phyloP scores from a whole-genome alignment of 2,113 vertebrate genomes.

The Leptocoma aspasia region DNA sequence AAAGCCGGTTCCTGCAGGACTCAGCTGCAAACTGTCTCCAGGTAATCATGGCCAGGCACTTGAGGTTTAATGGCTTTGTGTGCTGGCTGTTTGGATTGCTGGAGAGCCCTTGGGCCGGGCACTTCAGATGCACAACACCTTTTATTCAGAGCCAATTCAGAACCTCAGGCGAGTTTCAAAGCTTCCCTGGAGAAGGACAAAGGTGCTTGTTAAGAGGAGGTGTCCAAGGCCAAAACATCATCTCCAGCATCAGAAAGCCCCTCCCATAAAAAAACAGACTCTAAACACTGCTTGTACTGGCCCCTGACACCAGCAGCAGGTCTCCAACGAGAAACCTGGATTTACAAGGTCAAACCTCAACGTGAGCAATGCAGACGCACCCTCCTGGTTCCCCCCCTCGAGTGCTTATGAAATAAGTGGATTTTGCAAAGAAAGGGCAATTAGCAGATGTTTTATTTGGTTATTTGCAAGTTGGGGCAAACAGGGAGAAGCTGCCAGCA shows the following conservation, averaged over 20 bases:
- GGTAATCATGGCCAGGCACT: background rate
- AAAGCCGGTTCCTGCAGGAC: background rate
- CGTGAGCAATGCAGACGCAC: rapidly evolving
- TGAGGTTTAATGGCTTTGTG: background rate
- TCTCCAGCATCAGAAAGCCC: background rate
- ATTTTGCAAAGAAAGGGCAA: background rate
- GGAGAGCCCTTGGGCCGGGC: background rate
- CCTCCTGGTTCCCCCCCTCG: background rate
- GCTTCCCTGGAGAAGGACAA: background rate
- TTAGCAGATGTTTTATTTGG: background rate
- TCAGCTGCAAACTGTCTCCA: background rate
- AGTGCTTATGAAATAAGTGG: background rate
- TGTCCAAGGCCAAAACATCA: background rate
- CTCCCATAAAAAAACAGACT: background rate
- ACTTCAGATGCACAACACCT: background rate
- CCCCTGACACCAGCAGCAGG: background rate
- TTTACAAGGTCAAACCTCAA: background rate
- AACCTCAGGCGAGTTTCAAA: background rate
- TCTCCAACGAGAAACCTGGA: background rate
- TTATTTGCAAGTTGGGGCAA: background rate
- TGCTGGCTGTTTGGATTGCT: background rate
- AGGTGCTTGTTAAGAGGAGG: background rate
- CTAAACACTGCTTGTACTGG: background rate
- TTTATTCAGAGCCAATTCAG: background rate
- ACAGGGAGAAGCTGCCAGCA: background rate